Conservation (phyloP, 2,888 invertebrate genomes). For the Eristalis arbustorum region DNA sequence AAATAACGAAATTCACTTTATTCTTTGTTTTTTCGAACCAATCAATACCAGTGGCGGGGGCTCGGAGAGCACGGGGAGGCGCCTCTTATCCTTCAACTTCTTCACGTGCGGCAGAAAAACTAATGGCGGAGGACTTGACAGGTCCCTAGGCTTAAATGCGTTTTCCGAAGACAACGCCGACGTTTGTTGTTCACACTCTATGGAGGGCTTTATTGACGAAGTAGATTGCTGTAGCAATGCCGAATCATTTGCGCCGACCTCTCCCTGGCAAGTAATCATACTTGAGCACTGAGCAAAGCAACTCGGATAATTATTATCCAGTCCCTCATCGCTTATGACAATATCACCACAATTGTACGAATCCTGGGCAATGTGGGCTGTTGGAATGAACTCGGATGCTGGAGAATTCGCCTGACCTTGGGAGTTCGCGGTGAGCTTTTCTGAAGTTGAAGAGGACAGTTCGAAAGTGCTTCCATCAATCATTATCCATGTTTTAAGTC, state of each 20-base stretch:
- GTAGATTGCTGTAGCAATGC: slow-evolving; percentile 15
- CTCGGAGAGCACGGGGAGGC: slow-evolving; percentile 71
- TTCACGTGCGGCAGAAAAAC: slow-evolving; percentile 71
- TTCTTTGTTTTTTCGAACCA: slow-evolving; percentile 38
- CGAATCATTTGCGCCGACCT: slow-evolving; percentile 22
- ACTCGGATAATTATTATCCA: slow-evolving; percentile 58
- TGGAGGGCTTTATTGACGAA: slow-evolving; percentile 3
- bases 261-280: slow-evolving; percentile 49
- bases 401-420: slow-evolving; percentile 45
- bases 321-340: slow-evolving; percentile 58
- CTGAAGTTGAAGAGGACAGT: slow-evolving; percentile 18
- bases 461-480: slow-evolving; percentile 31
- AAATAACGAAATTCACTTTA: slow-evolving; percentile 17
- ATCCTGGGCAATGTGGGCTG: slow-evolving; percentile 61
- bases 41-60: slow-evolving; percentile 73
- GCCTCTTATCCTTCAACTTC: slow-evolving; percentile 68
- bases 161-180: background rate
- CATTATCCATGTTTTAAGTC: slow-evolving; percentile 49
- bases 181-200: slow-evolving; percentile 7
- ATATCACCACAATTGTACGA: slow-evolving; percentile 65
- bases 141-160: slow-evolving; percentile 11
- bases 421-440: slow-evolving; percentile 20
- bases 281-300: slow-evolving; percentile 67
- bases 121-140: slow-evolving; percentile 72
- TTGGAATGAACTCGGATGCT: slow-evolving; percentile 59